phyloP scores from a whole-genome alignment of 2,888 invertebrate genomes.

The Tetanocera ferruginea region DNA sequence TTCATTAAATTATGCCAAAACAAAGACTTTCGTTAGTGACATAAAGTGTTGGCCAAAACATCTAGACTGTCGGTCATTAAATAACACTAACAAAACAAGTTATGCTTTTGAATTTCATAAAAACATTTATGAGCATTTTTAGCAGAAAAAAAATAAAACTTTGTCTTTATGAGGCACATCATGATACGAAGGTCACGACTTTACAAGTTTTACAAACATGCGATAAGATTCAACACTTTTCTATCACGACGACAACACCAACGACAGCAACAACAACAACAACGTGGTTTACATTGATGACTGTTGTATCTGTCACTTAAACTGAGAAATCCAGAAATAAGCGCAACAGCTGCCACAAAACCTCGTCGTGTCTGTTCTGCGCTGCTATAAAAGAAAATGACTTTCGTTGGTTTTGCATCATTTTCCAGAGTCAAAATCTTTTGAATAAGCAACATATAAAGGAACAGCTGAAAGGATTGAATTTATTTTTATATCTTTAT shows the following conservation, averaged over 20 bases:
- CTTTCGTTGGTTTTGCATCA: slow-evolving; percentile 44
- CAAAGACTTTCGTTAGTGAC: too few relatives aligned
- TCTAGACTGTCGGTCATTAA: too few relatives aligned
- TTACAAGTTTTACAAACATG: background rate
- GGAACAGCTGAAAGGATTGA: too few relatives aligned
- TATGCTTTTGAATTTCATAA: too few relatives aligned
- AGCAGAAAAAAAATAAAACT: too few relatives aligned
- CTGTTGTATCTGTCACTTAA: slow-evolving; percentile 5
- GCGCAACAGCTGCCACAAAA: background rate
- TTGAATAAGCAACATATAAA: background rate
- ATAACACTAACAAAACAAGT: too few relatives aligned
- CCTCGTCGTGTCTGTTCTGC: background rate
- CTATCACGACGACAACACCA: slow-evolving; percentile 21
- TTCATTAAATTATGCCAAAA: too few relatives aligned
- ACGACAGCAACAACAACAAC: background rate
- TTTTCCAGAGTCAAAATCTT: background rate
- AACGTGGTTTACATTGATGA: background rate
- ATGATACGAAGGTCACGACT: slow-evolving; percentile 14
- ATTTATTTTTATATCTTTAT: background rate
- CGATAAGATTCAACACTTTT: slow-evolving; percentile 29
- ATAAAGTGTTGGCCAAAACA: too few relatives aligned
- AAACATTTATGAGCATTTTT: too few relatives aligned
- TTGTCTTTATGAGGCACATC: too few relatives aligned
- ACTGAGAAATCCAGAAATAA: background rate
- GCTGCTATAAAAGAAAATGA: slow-evolving; percentile 41